A percentile compares a stretch with the other conserved stretches of the same genome.
Evolutionary conservation across 2,888 invertebrate species (phyloP).

Genomic region (Litoditis marina): DNA sequence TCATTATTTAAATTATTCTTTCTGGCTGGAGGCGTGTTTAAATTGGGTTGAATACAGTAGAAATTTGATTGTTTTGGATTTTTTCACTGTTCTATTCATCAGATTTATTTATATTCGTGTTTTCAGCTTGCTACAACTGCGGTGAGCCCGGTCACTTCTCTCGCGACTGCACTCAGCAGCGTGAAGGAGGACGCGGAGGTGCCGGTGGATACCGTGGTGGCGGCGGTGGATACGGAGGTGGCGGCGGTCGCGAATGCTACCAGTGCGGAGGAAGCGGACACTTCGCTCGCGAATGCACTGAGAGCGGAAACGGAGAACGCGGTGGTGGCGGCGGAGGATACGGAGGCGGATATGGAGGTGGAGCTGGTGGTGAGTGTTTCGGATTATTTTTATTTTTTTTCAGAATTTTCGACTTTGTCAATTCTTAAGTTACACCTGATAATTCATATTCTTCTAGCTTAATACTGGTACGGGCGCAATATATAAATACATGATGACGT

Average conservation of each 20-base stretch:
- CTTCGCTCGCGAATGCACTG: slow-evolving; percentile 57
- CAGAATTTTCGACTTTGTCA: too few relatives aligned
- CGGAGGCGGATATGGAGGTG: slow-evolving; percentile 28
- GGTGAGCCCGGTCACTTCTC: slow-evolving; percentile 55
- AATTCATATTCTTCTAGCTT: too few relatives aligned
- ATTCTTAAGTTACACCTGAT: too few relatives aligned
- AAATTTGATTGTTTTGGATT: too few relatives aligned
- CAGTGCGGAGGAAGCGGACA: slow-evolving; percentile 52
- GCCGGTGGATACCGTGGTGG: slow-evolving; percentile 23
- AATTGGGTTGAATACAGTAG: too few relatives aligned
- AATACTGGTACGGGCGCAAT: too few relatives aligned
- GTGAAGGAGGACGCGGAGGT: slow-evolving; percentile 11
- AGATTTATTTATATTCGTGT: slow-evolving; percentile 5
- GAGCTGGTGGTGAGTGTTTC: slow-evolving; percentile 4
- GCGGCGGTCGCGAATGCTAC: slow-evolving; percentile 27
- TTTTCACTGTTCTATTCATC: too few relatives aligned
- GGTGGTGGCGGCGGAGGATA: slow-evolving; percentile 32
- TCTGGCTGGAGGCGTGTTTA: slow-evolving; percentile 17
- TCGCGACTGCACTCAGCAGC: slow-evolving; percentile 51
- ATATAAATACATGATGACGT: too few relatives aligned
- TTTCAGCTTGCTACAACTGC: slow-evolving; percentile 50
- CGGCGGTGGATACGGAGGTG: slow-evolving; percentile 17
- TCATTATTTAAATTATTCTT: not conserved
- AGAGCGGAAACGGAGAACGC: slow-evolving; percentile 22
- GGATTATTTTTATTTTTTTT: too few relatives aligned